phyloP scores from a whole-genome alignment of 2,888 invertebrate genomes.

The Tenthredo notha region DNA sequence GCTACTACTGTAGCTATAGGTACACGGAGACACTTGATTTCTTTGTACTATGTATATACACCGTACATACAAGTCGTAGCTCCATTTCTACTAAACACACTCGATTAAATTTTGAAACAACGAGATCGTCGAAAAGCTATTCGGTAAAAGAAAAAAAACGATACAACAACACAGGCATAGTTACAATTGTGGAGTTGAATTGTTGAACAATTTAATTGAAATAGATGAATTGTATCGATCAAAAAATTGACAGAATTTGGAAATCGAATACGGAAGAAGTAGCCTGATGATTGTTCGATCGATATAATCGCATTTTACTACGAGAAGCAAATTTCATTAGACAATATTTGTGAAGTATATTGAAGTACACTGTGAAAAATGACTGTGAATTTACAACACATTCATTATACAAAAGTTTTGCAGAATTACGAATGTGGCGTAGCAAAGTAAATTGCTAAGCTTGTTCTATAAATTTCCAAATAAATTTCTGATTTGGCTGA shows the following conservation, averaged over 20 bases:
- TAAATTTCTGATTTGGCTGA: too few relatives aligned
- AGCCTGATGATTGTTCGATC: background rate
- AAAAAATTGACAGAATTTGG: background rate
- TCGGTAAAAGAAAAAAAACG: background rate
- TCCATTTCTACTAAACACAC: background rate
- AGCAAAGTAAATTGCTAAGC: too few relatives aligned
- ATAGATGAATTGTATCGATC: too few relatives aligned
- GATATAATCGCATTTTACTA: background rate
- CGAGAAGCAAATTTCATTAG: background rate
- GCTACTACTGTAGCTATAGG: background rate
- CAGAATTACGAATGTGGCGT: too few relatives aligned
- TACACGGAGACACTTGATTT: slow-evolving; percentile 21
- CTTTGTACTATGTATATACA: background rate
- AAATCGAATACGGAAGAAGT: background rate
- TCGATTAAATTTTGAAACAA: background rate
- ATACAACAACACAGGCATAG: background rate
- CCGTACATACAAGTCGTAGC: background rate
- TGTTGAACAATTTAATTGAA: too few relatives aligned
- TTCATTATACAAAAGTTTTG: too few relatives aligned
- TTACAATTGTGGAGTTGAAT: too few relatives aligned
- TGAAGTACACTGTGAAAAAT: too few relatives aligned
- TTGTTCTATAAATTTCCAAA: too few relatives aligned
- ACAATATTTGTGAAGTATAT: background rate
- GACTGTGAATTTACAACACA: too few relatives aligned
- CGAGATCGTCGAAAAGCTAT: background rate